Percentiles rank a stretch among this genome's conserved stretches.
These are phyloP conservation scores for Nomada fabriciana DNA, from an alignment of 2,888 invertebrate species.

Conservation along the genomic window DNA sequence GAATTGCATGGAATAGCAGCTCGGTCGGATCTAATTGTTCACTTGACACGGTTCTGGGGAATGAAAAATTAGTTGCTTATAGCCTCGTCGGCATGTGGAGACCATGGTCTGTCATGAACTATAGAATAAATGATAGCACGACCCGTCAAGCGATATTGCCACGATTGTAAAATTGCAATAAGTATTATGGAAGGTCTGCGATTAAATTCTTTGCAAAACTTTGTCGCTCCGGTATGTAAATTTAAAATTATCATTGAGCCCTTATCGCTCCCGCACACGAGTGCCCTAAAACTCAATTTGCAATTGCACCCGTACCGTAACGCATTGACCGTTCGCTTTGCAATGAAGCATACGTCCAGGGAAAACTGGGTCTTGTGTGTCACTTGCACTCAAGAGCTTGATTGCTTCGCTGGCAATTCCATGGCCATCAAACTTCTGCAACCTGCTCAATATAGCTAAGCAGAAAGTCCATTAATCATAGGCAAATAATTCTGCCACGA, in stretches of 20 bases:
- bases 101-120: neutral
- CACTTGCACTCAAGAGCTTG: constrained; percentile 37
- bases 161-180: neutral
- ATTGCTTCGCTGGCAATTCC: constrained; percentile 26
- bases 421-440: constrained; percentile 21
- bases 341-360: constrained; percentile 8
- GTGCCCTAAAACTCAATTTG: constrained; percentile 21
- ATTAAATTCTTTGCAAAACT: too few relatives aligned
- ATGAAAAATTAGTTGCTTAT: constrained; percentile 42
- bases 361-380: constrained; percentile 27
- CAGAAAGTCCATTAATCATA: neutral
- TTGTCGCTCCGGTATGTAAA: too few relatives aligned
- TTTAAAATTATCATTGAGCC: neutral
- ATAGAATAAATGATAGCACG: neutral
- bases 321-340: constrained; percentile 15
- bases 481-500: too few relatives aligned
- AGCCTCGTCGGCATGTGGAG: constrained; percentile 1
- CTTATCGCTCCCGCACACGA: neutral
- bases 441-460: neutral
- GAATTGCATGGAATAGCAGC: constrained; percentile 21
- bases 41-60: constrained; percentile 46
- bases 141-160: neutral
- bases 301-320: neutral
- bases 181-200: neutral
- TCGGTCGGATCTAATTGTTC: constrained; percentile 28